Conservation (phyloP, 2,797 vertebrate species). For the Pseudomugil tenellus region DNA sequence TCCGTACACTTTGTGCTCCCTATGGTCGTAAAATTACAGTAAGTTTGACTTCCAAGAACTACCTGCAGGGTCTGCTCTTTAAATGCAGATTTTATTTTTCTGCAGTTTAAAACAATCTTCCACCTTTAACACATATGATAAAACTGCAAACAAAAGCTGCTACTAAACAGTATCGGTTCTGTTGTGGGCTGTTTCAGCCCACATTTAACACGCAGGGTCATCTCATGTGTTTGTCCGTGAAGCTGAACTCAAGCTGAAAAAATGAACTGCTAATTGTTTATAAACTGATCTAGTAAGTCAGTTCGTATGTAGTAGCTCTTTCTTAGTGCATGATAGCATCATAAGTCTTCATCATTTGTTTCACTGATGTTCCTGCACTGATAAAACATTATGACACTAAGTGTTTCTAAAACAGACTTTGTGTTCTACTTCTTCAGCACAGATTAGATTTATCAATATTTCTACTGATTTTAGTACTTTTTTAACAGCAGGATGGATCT, state of each 20-base stretch:
- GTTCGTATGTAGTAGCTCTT: background rate
- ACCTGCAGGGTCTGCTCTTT: background rate
- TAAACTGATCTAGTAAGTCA: background rate
- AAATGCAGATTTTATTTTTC: background rate
- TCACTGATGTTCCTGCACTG: background rate
- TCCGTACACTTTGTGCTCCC: too few relatives aligned
- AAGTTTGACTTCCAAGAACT: background rate
- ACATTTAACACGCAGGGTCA: background rate
- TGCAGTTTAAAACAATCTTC: background rate
- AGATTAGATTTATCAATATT: constrained; percentile 1
- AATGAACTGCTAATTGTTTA: background rate
- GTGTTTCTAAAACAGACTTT: background rate
- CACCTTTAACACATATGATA: too few relatives aligned
- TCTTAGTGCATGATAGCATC: background rate
- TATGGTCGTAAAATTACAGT: too few relatives aligned
- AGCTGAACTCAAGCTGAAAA: background rate
- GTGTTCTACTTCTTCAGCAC: background rate
- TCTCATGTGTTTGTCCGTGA: background rate
- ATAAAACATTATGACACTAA: background rate
- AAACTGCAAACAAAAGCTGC: background rate
- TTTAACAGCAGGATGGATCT: background rate
- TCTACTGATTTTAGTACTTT: background rate
- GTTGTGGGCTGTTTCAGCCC: background rate
- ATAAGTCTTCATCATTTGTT: background rate
- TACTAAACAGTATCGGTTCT: background rate